Conservation (phyloP, 1,140 invertebrate genomes). For the Formica selysi region DNA sequence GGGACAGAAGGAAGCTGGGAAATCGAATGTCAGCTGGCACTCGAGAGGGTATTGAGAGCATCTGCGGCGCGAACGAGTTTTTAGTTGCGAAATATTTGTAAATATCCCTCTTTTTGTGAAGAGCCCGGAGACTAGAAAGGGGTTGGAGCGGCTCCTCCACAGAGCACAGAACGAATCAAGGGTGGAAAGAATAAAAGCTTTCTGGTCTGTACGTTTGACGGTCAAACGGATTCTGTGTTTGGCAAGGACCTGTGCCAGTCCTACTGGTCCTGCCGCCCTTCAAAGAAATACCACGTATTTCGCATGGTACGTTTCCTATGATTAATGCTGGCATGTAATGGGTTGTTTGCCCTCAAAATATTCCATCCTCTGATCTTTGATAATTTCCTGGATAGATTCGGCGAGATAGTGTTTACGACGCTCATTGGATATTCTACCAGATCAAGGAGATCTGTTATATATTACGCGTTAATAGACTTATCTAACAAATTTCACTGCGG, state of each 20-base stretch:
- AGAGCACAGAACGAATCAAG: constrained; percentile 76
- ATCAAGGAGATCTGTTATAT: constrained; percentile 42
- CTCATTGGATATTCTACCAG: constrained; percentile 41
- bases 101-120: constrained; percentile 77
- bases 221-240: constrained; percentile 83
- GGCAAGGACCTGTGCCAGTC: constrained; percentile 79
- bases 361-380: constrained; percentile 67
- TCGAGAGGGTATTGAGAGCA: constrained; percentile 68
- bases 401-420: constrained; percentile 64
- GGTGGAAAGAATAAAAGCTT: constrained; percentile 82
- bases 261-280: constrained; percentile 76
- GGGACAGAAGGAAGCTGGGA: constrained; percentile 60
- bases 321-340: constrained; percentile 79
- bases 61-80: constrained; percentile 65
- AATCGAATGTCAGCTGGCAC: constrained; percentile 66
- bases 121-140: constrained; percentile 27
- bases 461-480: constrained; percentile 18
- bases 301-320: constrained; percentile 77
- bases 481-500: neutral
- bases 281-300: constrained; percentile 82
- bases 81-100: constrained; percentile 80
- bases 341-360: constrained; percentile 81
- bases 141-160: constrained; percentile 61
- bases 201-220: constrained; percentile 82
- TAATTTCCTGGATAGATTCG: constrained; percentile 66